phyloP scores from a whole-genome alignment of 2,113 vertebrate genomes.

The Cyanoramphus novaezelandiae region DNA sequence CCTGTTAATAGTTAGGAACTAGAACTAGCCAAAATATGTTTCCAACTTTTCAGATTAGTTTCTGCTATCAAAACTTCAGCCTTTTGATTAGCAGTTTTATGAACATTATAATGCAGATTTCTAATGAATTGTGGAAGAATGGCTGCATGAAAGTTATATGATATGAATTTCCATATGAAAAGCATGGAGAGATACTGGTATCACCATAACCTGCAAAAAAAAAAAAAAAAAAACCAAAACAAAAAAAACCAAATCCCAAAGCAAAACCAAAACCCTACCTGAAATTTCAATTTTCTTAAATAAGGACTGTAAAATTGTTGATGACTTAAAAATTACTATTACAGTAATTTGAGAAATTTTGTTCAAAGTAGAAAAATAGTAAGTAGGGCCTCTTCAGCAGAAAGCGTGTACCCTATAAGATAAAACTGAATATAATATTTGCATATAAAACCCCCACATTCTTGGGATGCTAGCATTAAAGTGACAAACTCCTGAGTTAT shows the following conservation, averaged over 20 bases:
- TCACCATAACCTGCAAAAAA: neutral
- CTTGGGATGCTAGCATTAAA: neutral
- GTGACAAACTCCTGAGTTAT: neutral
- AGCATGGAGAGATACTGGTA: neutral
- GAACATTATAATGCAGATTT: neutral
- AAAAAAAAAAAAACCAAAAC: neutral
- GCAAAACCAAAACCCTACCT: rapidly evolving
- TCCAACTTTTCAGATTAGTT: neutral
- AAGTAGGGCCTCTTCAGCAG: neutral
- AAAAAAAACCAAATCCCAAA: neutral
- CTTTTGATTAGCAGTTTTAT: neutral
- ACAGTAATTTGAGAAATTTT: neutral
- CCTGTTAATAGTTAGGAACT: neutral
- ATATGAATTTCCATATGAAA: neutral
- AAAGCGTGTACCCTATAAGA: neutral
- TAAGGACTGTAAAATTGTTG: neutral
- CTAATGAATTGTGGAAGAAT: neutral
- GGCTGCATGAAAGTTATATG: rapidly evolving
- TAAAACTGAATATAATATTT: neutral
- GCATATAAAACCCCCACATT: rapidly evolving
- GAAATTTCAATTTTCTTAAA: neutral
- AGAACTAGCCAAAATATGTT: neutral
- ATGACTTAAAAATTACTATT: neutral
- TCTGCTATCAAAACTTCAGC: neutral
- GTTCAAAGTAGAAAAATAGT: neutral